Evolutionary conservation across 2,797 vertebrate species (phyloP), one percentile per base, ranked within the genome.

Genomic region (Hypotaenidia okinawae): DNA sequence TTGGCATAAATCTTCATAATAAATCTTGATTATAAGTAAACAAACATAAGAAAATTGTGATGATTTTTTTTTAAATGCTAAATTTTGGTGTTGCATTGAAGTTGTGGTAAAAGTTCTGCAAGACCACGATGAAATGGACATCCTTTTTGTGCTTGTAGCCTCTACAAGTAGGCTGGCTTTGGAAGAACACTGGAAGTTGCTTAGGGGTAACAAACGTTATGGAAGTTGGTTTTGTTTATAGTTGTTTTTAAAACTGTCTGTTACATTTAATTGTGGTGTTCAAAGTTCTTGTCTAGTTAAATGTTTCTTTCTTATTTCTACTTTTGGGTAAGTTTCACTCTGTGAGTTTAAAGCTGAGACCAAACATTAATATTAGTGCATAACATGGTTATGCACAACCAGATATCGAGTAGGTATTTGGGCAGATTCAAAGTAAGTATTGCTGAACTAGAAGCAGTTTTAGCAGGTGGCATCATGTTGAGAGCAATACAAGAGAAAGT

Each of bases 381-480:
- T 32, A 76, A 72, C 32, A 28, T 45, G 21, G 30, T 49, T 75
- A 35, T 35, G 35, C 35, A 35, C 35, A 35, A 35, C 25, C 35
- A 19, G 32, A 12, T 63, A 45, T 3, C 35, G 25, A 70, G 28
- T 41, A 52, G n/a, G 16, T 67, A 23, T 61, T 63, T 24, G 19
- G 52, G 59, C 6, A 91, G 57, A 82, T 73, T 69, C 23, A 32
- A 82, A 57, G 39, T 19, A 28, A 1, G 0, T 57, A 41, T 70
- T 93, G 47, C 39, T 82, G 41, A 43, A 89, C 35, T 11, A 61
- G n/a, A 67, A 64, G 28, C 21, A 41, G 33, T 83, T 93, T 87
- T 49, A 70, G 35, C 27, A 35, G 43, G 32, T 37, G 8, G 5
- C 18, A 8, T 54, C 0, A 0, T 15, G 12, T 24, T 61, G 39